Evolutionary conservation across 1,140 invertebrate genomes (phyloP).

Genomic region (Elymnias hypermnestra): DNA sequence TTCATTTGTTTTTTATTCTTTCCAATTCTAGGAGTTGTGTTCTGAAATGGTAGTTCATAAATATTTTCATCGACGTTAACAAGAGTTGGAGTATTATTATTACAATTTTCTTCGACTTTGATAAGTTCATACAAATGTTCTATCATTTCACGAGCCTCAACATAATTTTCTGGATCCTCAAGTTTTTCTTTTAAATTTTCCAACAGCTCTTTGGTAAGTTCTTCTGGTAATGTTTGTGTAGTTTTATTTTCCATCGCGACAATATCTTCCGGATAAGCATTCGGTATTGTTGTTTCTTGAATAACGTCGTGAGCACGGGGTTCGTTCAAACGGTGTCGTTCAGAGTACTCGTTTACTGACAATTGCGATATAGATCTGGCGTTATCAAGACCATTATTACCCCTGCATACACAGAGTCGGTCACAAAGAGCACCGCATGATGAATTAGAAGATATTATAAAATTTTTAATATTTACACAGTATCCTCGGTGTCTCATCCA

Average conservation of each 20-base stretch:
- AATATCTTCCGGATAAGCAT: constrained; percentile 53
- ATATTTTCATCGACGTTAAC: constrained; percentile 78
- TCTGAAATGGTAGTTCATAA: constrained; percentile 79
- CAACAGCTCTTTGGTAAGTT: constrained; percentile 84
- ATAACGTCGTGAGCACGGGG: constrained; percentile 63
- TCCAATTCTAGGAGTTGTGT: constrained; percentile 57
- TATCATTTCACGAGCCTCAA: constrained; percentile 85
- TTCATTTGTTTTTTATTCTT: constrained; percentile 69
- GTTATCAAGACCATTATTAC: constrained; percentile 55
- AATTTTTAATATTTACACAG: constrained; percentile 50
- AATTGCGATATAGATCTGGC: constrained; percentile 79
- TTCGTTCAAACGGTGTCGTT: constrained; percentile 75
- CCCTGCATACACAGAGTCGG: constrained; percentile 40
- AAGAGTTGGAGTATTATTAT: constrained; percentile 67
- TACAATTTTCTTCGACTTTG: constrained; percentile 84
- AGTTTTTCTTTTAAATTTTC: constrained; percentile 81
- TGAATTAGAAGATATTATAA: constrained; percentile 45
- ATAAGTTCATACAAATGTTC: constrained; percentile 87
- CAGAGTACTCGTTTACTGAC: constrained; percentile 80
- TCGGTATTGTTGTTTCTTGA: constrained; percentile 59
- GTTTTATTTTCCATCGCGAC: constrained; percentile 80
- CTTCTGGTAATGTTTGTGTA: constrained; percentile 84
- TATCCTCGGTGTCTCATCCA: constrained; percentile 52
- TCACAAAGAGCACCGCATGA: constrained; percentile 47
- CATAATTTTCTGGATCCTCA: constrained; percentile 84